phyloP scores from a whole-genome alignment of 92 coral and sea anemone genomes.

The Phymanthus crucifer region DNA sequence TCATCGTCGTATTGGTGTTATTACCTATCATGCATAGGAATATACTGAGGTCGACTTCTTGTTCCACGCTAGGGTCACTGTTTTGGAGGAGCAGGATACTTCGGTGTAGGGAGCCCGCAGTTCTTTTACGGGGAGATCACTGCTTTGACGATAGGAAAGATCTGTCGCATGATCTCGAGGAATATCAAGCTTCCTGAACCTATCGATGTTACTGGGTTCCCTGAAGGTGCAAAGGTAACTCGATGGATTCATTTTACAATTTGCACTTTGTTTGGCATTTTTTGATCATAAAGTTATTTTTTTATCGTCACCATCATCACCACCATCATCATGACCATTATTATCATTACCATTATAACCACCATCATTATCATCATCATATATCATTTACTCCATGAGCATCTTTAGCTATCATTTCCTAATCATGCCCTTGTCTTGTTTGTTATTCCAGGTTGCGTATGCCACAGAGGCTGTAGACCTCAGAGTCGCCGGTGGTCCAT shows the following conservation, averaged over 20 bases:
- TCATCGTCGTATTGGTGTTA: too few relatives aligned
- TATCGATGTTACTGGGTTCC: conserved; percentile 86
- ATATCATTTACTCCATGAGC: too few relatives aligned
- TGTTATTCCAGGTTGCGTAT: conserved; percentile 62
- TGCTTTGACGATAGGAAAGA: conserved; percentile 87
- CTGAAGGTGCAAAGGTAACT: conserved; percentile 77
- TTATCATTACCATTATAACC: too few relatives aligned
- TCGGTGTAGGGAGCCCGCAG: conserved; percentile 85
- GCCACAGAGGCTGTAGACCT: conserved; percentile 75
- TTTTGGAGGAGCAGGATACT: conserved; percentile 84
- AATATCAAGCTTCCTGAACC: conserved; percentile 88
- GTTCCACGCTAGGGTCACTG: conserved; percentile 78
- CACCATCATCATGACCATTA: too few relatives aligned
- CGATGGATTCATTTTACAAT: not conserved
- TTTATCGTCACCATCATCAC: too few relatives aligned
- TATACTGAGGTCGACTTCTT: too few relatives aligned
- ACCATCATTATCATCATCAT: too few relatives aligned
- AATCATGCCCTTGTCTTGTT: not conserved
- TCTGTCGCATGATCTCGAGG: conserved; percentile 71
- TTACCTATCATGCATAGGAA: too few relatives aligned
- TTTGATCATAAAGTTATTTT: too few relatives aligned
- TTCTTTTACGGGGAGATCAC: conserved; percentile 79
- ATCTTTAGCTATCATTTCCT: not conserved
- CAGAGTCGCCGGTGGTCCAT: conserved; percentile 78
- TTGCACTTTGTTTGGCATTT: not conserved